A percentile compares a stretch with the other conserved stretches of the same genome.
Conservation (phyloP, 2,797 vertebrate genomes). For the Oryzias dopingdopingensis region DNA sequence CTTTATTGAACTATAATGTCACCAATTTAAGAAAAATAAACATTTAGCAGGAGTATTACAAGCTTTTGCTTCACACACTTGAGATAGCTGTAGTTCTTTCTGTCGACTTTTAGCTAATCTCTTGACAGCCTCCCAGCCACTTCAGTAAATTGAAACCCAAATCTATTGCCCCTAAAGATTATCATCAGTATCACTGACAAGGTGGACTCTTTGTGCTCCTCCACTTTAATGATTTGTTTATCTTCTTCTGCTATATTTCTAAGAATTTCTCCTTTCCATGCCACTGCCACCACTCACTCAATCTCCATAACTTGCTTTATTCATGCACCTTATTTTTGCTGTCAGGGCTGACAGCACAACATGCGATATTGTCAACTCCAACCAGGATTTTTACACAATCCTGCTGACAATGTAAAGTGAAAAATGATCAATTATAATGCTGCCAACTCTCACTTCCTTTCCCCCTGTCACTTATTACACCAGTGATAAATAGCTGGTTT, state of each 20-base stretch:
- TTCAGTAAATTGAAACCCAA: conserved; percentile 28
- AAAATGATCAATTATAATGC: conserved; percentile 73
- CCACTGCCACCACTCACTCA: conserved; percentile 43
- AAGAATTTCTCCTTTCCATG: conserved; percentile 22
- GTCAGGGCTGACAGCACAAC: conserved; percentile 54
- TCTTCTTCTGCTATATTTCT: conserved; percentile 16
- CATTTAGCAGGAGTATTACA: too few species aligned
- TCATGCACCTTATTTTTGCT: conserved; percentile 54
- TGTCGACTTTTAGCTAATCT: conserved; percentile 18
- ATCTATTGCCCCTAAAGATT: conserved; percentile 17
- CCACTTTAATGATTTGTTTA: conserved; percentile 26
- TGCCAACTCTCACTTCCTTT: conserved; percentile 49
- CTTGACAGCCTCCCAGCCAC: conserved; percentile 7
- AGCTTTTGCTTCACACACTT: too few species aligned
- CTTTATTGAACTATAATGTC: too few species aligned
- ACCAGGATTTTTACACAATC: conserved; percentile 53
- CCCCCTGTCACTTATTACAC: conserved; percentile 54
- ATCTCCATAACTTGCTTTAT: conserved; percentile 55
- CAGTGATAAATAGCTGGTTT: conserved; percentile 56
- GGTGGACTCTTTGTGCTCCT: conserved; percentile 5
- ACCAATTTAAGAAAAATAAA: too few species aligned
- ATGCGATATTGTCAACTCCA: conserved; percentile 25
- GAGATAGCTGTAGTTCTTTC: conserved; percentile 7
- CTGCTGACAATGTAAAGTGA: conserved; percentile 58
- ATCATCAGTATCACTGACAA: conserved; percentile 9